Percentiles rank a stretch among this genome's conserved stretches.
Evolutionary conservation across 2,113 vertebrate species (phyloP).

Genomic region (Nicator chloris): DNA sequence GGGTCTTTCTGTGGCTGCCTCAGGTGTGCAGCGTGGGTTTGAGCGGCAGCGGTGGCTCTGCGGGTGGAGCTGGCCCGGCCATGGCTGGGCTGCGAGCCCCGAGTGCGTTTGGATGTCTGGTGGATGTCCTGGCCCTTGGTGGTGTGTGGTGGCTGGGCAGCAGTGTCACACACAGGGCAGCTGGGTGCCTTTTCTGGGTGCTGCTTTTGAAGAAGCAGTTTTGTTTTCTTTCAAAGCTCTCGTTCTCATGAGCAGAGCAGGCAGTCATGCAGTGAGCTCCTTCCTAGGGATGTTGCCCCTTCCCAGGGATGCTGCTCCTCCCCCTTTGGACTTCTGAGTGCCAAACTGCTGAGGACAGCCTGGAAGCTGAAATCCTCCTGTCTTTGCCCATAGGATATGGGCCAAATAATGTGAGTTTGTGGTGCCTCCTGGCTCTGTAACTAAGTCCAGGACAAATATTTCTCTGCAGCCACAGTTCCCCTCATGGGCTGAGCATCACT

Average conservation of each 20-base stretch:
- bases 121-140: fast-evolving
- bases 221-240: background rate
- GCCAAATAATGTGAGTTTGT: background rate
- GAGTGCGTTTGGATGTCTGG: background rate
- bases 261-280: fast-evolving
- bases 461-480: background rate
- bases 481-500: fast-evolving
- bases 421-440: background rate
- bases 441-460: background rate
- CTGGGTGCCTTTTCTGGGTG: background rate
- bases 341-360: background rate
- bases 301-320: background rate
- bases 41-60: background rate
- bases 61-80: background rate
- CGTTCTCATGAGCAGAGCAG: background rate
- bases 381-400: background rate
- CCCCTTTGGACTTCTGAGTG: background rate
- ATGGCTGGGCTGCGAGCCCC: background rate
- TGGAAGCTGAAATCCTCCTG: background rate
- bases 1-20: background rate
- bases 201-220: background rate
- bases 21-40: fast-evolving
- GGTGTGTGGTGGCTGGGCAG: background rate
- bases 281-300: background rate
- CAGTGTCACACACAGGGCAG: background rate